Base-by-base conservation (phyloP, 1,140 invertebrate species). In the Diorhabda carinulata region DNA sequence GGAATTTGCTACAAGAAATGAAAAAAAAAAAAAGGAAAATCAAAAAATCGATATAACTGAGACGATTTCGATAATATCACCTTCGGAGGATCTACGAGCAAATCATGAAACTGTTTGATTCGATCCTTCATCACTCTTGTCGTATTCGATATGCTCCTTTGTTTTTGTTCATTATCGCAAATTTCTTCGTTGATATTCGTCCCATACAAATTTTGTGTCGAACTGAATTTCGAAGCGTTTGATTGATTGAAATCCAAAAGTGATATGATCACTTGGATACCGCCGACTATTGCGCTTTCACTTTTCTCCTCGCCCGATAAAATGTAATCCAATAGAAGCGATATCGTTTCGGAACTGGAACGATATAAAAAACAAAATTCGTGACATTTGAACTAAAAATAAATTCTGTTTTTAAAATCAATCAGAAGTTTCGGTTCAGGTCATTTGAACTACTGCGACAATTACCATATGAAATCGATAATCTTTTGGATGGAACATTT, bases 221-320 rank as follows among this genome's bases (percentile, higher is more conserved):
- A 73, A 58, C 70, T 72, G 67, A 70, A 72, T 62, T 74, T 76
- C 65, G 76, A 71, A 73, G 78, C 75, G 71, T 74, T 77, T 65
- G 71, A 63, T 75, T 79, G 78, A 69, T 86, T 86, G 76, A 82
- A 76, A 71, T 85, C 87, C 72, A 94, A 81, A 73, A 94, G 83
- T 56, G 87, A 87, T 78, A 94, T 85, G 79, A 94, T 86, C 79
- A 94, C 88, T 82, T 87, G 86, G 77, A 94, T 89, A 76, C 92
- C 92, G 82, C 90, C 90, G 63, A 92, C 86, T 77, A 94, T 88
- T 76, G 88, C 87, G 79, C 88, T 91, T 83, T 94, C 91, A 73
- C 85, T 69, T 84, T 87, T 87, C 73, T 88, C 86, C 75, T 84
- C 85, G 71, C 83, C 61, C 5, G 5, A 82, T 72, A 93, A 86